phyloP scores from a whole-genome alignment of 2,113 vertebrate genomes.

The Ammospiza nelsoni region DNA sequence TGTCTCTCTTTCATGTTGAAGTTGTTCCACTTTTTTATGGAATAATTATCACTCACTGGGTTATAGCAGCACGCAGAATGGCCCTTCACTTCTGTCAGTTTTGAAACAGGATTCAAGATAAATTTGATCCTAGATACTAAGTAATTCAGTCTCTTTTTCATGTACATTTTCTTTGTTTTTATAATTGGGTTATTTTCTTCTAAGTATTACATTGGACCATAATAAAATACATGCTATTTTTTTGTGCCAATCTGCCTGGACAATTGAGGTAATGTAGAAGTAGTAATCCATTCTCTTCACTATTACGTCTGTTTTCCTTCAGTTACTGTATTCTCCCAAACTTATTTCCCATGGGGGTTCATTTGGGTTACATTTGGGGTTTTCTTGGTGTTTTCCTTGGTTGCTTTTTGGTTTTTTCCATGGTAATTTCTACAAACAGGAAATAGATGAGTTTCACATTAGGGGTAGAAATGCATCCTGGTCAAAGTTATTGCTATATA shows the following conservation, averaged over 20 bases:
- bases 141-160: not conserved
- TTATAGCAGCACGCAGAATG: not conserved
- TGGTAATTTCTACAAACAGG: not conserved
- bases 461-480: not conserved
- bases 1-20: not conserved
- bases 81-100: not conserved
- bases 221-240: not conserved
- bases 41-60: not conserved
- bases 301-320: not conserved
- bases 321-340: not conserved
- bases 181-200: not conserved
- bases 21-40: not conserved
- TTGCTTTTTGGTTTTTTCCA: fast-evolving
- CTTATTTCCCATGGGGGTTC: fast-evolving
- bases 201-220: not conserved
- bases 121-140: not conserved
- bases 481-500: not conserved
- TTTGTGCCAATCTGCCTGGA: not conserved
- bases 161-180: not conserved
- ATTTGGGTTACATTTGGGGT: not conserved
- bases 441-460: not conserved
- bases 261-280: not conserved
- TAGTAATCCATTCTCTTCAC: not conserved
- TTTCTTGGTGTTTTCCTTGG: not conserved
- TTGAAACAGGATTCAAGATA: not conserved